Percentiles rank a stretch among this genome's conserved stretches.
Evolutionary conservation across 2,888 invertebrate genomes (phyloP).

Genomic region (Hanleya hanleyi): DNA sequence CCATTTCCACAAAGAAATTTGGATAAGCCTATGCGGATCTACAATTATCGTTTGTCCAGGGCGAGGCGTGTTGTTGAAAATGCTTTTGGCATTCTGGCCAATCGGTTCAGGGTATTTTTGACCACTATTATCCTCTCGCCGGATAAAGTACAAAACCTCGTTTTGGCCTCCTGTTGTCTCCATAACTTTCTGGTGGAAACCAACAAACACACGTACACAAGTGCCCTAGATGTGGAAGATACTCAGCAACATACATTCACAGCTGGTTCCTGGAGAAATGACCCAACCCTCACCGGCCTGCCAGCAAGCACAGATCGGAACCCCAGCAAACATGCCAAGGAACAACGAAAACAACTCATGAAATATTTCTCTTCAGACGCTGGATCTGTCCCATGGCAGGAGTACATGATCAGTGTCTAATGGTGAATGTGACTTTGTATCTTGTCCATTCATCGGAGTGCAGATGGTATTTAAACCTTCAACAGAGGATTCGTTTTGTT

Average conservation of each 20-base stretch:
- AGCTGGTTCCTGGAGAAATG: constrained; percentile 9
- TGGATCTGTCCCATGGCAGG: constrained; percentile 4
- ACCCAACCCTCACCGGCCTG: not conserved
- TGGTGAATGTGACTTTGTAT: no score
- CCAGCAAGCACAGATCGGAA: constrained; percentile 1
- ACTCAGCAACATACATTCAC: not conserved
- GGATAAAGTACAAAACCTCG: constrained; percentile 8
- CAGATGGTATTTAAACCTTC: no score
- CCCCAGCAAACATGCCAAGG: constrained; percentile 5
- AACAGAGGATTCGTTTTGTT: no score
- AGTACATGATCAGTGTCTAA: not conserved
- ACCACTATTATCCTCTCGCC: constrained; percentile 15
- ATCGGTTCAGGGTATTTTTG: constrained; percentile 15
- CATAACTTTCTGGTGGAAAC: constrained; percentile 15
- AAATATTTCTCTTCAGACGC: not conserved
- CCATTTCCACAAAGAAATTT: constrained; percentile 29
- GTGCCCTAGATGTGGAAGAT: constrained; percentile 5
- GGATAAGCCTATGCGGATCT: constrained; percentile 10
- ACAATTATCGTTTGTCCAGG: constrained; percentile 21
- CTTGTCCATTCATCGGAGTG: no score
- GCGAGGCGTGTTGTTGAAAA: constrained; percentile 20
- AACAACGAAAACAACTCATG: constrained; percentile 5
- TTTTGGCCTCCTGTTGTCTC: constrained; percentile 15
- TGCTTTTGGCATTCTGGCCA: constrained; percentile 21
- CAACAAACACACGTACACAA: not conserved